phyloP scores from a whole-genome alignment of 1,140 invertebrate species.

The Galleria mellonella region DNA sequence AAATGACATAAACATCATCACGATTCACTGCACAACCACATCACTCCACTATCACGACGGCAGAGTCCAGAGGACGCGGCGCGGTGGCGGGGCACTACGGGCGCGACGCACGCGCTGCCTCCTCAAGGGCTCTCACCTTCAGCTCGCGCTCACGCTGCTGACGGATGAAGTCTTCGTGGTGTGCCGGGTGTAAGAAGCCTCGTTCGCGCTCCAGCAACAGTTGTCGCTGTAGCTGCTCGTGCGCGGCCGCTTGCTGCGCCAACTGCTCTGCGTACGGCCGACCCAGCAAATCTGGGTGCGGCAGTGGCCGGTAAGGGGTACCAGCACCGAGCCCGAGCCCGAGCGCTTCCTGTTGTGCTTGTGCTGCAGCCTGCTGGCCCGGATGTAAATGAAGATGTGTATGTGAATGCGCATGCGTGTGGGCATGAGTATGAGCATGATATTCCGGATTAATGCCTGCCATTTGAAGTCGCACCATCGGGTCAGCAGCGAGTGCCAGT shows the following conservation, averaged over 20 bases:
- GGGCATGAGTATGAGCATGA: constrained; percentile 88
- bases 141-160: constrained; percentile 89
- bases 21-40: not conserved
- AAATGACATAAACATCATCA: not conserved
- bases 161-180: constrained; percentile 87
- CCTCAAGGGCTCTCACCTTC: constrained; percentile 88
- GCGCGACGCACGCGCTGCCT: constrained; percentile 85
- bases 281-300: constrained; percentile 84
- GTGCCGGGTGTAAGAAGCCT: constrained; percentile 76
- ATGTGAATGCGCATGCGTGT: constrained; percentile 89
- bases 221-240: constrained; percentile 90
- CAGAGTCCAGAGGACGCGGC: constrained; percentile 27
- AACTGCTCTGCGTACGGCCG: constrained; percentile 89
- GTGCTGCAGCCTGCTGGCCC: constrained; percentile 84
- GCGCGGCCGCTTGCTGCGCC: constrained; percentile 85
- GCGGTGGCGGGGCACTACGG: constrained; percentile 67
- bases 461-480: constrained; percentile 87
- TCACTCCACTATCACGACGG: constrained; percentile 41
- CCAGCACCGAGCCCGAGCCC: constrained; percentile 53
- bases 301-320: constrained; percentile 73
- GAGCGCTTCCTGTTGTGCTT: constrained; percentile 79
- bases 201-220: constrained; percentile 88
- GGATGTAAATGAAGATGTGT: constrained; percentile 92
- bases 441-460: constrained; percentile 87
- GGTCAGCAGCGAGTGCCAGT: constrained; percentile 65